Conservation (phyloP, 2,113 vertebrate genomes). For the Lophius piscatorius region DNA sequence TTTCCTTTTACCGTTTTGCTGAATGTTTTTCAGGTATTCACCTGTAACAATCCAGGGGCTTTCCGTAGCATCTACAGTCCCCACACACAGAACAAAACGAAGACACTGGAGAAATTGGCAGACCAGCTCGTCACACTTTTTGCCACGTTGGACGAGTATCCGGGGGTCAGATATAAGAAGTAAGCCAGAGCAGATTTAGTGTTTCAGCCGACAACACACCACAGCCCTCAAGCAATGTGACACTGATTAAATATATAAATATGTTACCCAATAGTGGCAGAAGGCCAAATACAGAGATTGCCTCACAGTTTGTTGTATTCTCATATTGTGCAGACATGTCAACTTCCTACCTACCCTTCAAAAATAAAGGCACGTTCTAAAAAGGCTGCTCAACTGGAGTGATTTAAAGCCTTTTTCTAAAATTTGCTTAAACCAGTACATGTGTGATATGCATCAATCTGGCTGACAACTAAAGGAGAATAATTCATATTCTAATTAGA, state of each 20-base stretch:
- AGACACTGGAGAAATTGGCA: constrained; percentile 86
- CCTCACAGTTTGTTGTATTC: background rate
- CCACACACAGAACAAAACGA: constrained; percentile 80
- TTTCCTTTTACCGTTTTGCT: background rate
- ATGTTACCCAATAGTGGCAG: background rate
- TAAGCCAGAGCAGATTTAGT: constrained; percentile 61
- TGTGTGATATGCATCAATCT: background rate
- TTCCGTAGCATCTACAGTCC: constrained; percentile 92
- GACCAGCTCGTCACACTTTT: constrained; percentile 94
- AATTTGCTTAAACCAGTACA: background rate
- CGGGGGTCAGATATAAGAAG: constrained; percentile 92
- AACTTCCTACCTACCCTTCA: too few relatives aligned
- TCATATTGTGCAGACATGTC: background rate
- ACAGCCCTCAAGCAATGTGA: constrained; percentile 11
- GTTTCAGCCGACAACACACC: constrained; percentile 24
- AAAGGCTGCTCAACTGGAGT: background rate
- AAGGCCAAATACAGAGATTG: background rate
- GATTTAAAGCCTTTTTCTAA: background rate
- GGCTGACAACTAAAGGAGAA: background rate
- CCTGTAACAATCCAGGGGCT: constrained; percentile 86
- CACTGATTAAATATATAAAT: constrained; percentile 1
- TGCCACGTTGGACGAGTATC: constrained; percentile 93
- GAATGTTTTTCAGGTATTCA: constrained; percentile 86
- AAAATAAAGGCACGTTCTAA: too few relatives aligned
- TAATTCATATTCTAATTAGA: constrained; percentile 52